phyloP scores from a whole-genome alignment of 1,140 invertebrate species.

The Monomorium pharaonis region DNA sequence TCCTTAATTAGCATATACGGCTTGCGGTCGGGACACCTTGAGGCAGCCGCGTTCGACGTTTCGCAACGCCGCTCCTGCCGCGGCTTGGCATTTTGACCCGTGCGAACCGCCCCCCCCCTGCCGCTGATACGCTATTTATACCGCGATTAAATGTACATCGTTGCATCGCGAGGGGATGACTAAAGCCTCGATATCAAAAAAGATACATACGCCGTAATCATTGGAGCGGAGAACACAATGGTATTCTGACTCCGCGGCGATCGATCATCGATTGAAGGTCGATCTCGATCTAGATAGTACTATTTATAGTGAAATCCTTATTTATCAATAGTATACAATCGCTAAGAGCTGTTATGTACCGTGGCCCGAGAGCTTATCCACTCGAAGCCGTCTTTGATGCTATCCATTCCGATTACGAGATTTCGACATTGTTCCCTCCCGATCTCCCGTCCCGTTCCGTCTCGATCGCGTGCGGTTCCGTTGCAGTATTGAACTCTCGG shows the following conservation, averaged over 20 bases:
- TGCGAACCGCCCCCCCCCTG: slow-evolving; percentile 9
- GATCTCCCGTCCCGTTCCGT: not conserved
- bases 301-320: not conserved
- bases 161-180: slow-evolving; percentile 29
- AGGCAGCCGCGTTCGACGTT: slow-evolving; percentile 19
- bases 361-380: not conserved
- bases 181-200: slow-evolving; percentile 23
- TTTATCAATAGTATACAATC: not conserved
- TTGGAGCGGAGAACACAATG: not conserved
- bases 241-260: not conserved
- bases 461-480: not conserved
- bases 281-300: not conserved
- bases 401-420: not conserved
- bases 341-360: not conserved
- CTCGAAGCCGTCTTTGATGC: not conserved
- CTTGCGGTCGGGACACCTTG: slow-evolving; percentile 55
- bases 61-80: slow-evolving; percentile 36
- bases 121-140: slow-evolving; percentile 7
- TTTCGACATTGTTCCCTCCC: not conserved
- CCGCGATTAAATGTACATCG: slow-evolving; percentile 1
- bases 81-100: slow-evolving; percentile 54
- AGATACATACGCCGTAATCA: not conserved
- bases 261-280: not conserved
- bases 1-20: slow-evolving; percentile 71
- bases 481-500: slow-evolving; percentile 34